Conservation (phyloP, 2,888 invertebrate species). For the Plebejus anna region DNA sequence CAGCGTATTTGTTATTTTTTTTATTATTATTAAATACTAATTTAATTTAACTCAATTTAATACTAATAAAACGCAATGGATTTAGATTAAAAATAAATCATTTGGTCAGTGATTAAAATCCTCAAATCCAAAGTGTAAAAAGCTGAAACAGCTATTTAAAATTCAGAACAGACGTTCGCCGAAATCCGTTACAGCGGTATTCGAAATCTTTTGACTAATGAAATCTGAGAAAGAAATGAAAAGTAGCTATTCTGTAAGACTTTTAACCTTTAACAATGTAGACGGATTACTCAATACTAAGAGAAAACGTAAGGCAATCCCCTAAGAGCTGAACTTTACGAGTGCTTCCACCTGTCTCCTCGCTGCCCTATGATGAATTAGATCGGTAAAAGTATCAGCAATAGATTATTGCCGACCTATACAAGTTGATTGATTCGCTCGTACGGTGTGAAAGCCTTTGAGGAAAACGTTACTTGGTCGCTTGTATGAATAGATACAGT, state of each 20-base stretch:
- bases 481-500: neutral
- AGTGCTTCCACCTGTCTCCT: constrained; percentile 31
- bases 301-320: constrained; percentile 3
- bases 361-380: constrained; percentile 30
- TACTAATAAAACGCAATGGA: too few species aligned
- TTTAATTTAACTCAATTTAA: too few species aligned
- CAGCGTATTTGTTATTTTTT: too few species aligned
- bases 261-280: constrained; percentile 7
- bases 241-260: neutral
- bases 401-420: constrained; percentile 2
- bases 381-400: neutral
- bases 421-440: constrained; percentile 8
- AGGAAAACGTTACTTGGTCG: constrained; percentile 2
- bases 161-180: neutral
- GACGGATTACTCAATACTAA: constrained; percentile 13
- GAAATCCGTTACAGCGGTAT: neutral
- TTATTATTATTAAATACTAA: too few species aligned
- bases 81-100: too few species aligned
- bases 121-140: neutral
- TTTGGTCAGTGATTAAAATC: too few species aligned
- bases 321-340: constrained; percentile 29
- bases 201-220: neutral
- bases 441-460: neutral
- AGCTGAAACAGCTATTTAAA: neutral
- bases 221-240: neutral